phyloP scores from a whole-genome alignment of 2,888 invertebrate genomes.

The Tribolium freemani region DNA sequence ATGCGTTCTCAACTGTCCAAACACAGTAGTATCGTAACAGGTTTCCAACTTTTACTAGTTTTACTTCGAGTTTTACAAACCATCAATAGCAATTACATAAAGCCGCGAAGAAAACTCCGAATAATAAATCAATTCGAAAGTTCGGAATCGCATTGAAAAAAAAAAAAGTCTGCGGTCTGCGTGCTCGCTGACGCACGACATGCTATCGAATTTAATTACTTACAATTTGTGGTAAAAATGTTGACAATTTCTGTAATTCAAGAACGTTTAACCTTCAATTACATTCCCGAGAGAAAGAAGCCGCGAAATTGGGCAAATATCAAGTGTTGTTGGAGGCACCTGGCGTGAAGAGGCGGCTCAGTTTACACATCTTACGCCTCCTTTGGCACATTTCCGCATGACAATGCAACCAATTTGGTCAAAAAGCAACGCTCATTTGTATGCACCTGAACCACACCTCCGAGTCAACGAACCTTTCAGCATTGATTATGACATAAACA shows the following conservation, averaged over 20 bases:
- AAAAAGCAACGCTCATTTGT: background rate
- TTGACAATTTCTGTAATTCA: constrained; percentile 22
- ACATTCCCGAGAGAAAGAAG: background rate
- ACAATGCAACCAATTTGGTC: background rate
- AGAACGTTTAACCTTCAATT: constrained; percentile 20
- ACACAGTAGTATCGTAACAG: constrained; percentile 1
- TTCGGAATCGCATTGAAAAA: background rate
- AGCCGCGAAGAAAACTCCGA: background rate
- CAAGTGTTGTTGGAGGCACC: background rate
- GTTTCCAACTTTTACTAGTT: constrained; percentile 16
- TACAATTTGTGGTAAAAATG: constrained; percentile 19
- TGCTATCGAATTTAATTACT: constrained; percentile 22
- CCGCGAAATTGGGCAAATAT: constrained; percentile 15
- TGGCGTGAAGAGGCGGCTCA: background rate
- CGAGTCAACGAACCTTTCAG: constrained; percentile 5
- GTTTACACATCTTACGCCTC: background rate
- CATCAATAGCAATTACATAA: constrained; percentile 24
- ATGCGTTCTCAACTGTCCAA: background rate
- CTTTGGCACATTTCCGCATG: background rate
- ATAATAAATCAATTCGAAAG: constrained; percentile 28
- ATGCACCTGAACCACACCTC: constrained; percentile 2
- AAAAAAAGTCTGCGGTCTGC: constrained; percentile 14
- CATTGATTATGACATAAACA: constrained; percentile 5
- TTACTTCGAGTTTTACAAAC: constrained; percentile 4
- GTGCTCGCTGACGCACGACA: constrained; percentile 21